phyloP scores from a whole-genome alignment of 2,113 vertebrate genomes.

The Notarius quadriscutis region DNA sequence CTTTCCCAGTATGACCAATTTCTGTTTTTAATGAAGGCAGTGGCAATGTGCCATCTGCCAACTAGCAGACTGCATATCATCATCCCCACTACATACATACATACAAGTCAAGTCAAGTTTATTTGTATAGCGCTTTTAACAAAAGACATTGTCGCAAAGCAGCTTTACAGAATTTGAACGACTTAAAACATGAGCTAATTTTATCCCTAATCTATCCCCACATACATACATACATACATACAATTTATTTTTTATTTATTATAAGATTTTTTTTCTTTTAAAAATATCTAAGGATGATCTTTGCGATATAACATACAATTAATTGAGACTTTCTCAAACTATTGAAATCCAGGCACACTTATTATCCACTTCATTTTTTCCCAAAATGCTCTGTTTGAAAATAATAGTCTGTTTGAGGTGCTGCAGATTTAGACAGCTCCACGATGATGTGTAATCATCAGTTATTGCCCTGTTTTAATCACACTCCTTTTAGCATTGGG shows the following conservation, averaged over 20 bases:
- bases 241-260: not conserved
- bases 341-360: not conserved
- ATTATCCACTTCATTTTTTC: not conserved
- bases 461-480: conserved; percentile 44
- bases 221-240: not conserved
- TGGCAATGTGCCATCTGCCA: not conserved
- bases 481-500: conserved; percentile 29
- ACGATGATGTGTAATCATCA: not conserved
- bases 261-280: not conserved
- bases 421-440: not conserved
- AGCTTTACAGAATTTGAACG: no score
- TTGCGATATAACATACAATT: not conserved
- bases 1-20: not conserved
- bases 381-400: not conserved
- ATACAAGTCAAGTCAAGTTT: no score
- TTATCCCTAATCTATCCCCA: no score
- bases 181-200: no score
- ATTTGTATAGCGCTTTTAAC: no score
- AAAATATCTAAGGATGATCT: not conserved
- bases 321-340: not conserved
- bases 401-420: not conserved
- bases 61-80: not conserved
- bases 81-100: no score
- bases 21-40: not conserved
- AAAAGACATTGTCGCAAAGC: no score